These are phyloP conservation scores for Cremastinae sp. DNA, from an alignment of 2,888 invertebrate genomes.

Conservation along the genomic window DNA sequence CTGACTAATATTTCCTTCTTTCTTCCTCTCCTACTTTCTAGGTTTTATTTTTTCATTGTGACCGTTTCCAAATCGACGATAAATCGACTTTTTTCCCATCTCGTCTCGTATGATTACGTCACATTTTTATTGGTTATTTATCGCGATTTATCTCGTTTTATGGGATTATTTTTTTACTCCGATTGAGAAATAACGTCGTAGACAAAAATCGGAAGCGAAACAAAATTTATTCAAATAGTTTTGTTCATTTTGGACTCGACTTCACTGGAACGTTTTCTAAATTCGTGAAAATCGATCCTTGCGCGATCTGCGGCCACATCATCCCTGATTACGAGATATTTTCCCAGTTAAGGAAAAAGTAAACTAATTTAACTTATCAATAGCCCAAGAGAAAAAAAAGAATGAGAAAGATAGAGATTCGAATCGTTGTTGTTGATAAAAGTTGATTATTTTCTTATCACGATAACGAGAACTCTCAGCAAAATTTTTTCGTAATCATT, in stretches of 20 bases:
- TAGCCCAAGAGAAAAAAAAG: neutral
- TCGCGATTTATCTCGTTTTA: too few relatives aligned
- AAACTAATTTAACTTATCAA: slow-evolving; percentile 25
- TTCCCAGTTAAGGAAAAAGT: neutral
- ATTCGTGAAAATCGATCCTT: too few relatives aligned
- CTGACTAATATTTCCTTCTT: neutral
- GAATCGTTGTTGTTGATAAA: neutral
- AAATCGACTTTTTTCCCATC: neutral
- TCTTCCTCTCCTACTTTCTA: too few relatives aligned
- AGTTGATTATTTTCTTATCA: neutral
- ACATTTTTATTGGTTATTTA: too few relatives aligned
- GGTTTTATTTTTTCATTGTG: too few relatives aligned
- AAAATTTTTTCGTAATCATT: slow-evolving; percentile 12
- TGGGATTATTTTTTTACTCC: too few relatives aligned
- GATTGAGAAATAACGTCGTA: too few relatives aligned
- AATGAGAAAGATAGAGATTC: slow-evolving; percentile 6
- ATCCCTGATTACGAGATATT: too few relatives aligned
- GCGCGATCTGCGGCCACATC: too few relatives aligned
- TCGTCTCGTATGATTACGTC: neutral
- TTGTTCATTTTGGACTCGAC: too few relatives aligned
- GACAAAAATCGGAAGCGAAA: neutral
- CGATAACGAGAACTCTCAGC: neutral
- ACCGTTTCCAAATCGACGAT: neutral
- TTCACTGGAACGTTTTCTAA: too few relatives aligned
- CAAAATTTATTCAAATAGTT: slow-evolving; percentile 22